Conservation (phyloP, 2,888 invertebrate genomes). For the Ecdyonurus torrentis region DNA sequence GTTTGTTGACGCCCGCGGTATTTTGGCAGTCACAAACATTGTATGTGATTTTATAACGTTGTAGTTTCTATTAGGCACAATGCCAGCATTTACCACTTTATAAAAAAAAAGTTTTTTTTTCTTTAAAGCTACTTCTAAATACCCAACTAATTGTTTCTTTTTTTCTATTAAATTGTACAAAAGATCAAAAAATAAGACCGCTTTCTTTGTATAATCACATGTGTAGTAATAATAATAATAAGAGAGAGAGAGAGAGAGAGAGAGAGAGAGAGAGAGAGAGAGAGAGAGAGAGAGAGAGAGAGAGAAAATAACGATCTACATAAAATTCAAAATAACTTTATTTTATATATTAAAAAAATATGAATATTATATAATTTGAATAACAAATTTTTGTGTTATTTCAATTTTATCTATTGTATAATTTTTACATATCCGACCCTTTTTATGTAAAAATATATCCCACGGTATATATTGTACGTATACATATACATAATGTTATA, state of each 20-base stretch:
- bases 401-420: neutral
- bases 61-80: neutral
- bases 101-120: too few species aligned
- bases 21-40: neutral
- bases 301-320: too few species aligned
- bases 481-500: neutral
- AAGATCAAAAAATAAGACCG: neutral
- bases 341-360: neutral
- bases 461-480: neutral
- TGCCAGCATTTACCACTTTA: too few species aligned
- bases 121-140: neutral
- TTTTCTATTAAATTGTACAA: neutral
- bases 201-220: too few species aligned
- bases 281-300: too few species aligned
- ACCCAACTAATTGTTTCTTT: neutral
- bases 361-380: neutral
- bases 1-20: neutral
- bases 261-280: too few species aligned
- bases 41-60: too few species aligned
- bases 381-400: neutral
- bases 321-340: too few species aligned
- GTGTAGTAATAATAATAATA: too few species aligned
- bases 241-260: too few species aligned
- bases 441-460: neutral
- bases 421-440: neutral